phyloP scores from a whole-genome alignment of 2,888 invertebrate genomes.

The Hemithea aestivaria region DNA sequence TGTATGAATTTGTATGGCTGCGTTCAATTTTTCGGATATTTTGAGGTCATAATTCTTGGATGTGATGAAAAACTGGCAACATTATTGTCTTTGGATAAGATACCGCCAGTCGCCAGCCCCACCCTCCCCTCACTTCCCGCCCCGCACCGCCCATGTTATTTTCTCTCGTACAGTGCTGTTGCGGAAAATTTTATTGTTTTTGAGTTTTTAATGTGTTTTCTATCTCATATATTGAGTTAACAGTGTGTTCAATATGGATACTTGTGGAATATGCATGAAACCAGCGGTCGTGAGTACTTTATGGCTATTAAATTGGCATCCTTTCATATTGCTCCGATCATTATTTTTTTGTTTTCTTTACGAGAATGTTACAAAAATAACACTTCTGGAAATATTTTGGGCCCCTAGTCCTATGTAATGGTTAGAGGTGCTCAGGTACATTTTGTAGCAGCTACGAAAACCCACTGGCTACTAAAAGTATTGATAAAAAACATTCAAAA shows the following conservation, averaged over 20 bases:
- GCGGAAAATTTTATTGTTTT: constrained; percentile 57
- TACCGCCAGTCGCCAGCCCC: constrained; percentile 6
- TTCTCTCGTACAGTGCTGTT: constrained; percentile 45
- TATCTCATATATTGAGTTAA: constrained; percentile 34
- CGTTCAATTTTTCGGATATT: constrained; percentile 3
- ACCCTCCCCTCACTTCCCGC: constrained; percentile 24
- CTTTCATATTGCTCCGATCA: constrained; percentile 47
- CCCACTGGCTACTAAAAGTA: constrained; percentile 33
- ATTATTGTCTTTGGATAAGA: constrained; percentile 13
- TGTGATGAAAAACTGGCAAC: neutral
- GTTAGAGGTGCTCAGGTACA: constrained; percentile 19
- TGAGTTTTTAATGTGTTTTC: constrained; percentile 51
- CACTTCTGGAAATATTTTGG: constrained; percentile 37
- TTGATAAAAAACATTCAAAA: constrained; percentile 62
- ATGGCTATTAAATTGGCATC: constrained; percentile 33
- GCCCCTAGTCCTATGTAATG: constrained; percentile 23
- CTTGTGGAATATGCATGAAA: constrained; percentile 71
- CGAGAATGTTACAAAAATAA: constrained; percentile 64
- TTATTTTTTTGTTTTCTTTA: constrained; percentile 75
- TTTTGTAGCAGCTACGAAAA: constrained; percentile 23
- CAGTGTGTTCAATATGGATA: constrained; percentile 58
- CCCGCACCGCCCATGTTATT: constrained; percentile 57
- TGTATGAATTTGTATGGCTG: constrained; percentile 2
- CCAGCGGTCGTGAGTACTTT: constrained; percentile 64
- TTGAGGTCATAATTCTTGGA: too few species aligned